Evolutionary conservation across 2,888 invertebrate species (phyloP), one percentile per base, ranked within the genome.

Genomic region (Drosophila subsilvestris): DNA sequence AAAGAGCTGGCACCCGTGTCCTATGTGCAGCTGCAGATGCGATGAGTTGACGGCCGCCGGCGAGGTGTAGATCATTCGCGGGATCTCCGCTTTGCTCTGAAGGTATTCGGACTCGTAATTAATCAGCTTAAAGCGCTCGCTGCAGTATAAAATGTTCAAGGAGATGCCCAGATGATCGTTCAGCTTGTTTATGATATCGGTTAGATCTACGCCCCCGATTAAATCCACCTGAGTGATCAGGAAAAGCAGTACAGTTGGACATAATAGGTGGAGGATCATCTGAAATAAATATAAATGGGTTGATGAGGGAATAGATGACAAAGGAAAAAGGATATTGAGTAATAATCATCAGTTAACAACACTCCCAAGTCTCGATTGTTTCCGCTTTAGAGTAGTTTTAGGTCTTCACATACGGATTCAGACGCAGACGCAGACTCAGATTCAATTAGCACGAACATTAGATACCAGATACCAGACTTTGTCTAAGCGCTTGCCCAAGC

Each of bases 111-210:
- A 12, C 20, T 60, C 65, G 10, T 32, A 55, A n/a, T 48, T 43
- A 1, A 2, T 0, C 1, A 75, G 54, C 4, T 27, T 45, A 0
- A 45, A 27, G 0, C 18, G 29, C 3, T 61, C 22, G 0, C 70
- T 69, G 49, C 69, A 79, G 27, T 56, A 83, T 2, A 77, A 44
- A n/a, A 86, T 48, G 17, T 72, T 83, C 0, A 63, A 70, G 17
- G 48, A 25, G 1, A 78, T 56, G 2, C 27, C 37, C 1, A 83
- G 61, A 0, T 25, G 73, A 6, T 20, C 17, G 22, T 75, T 83
- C 3, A 83, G 85, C 18, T 75, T 63, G 29, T 62, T 48, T 2
- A 83, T 20, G 7, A 87, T 37, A 12, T 53, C 22, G 0, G 14
- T 22, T 1, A 89, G 29, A 0, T 47, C 20, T 1, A 43, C 62